Evolutionary conservation across 2,797 vertebrate genomes (phyloP), one percentile per base, ranked within the genome.

Genomic region (Acipenser ruthenus): DNA sequence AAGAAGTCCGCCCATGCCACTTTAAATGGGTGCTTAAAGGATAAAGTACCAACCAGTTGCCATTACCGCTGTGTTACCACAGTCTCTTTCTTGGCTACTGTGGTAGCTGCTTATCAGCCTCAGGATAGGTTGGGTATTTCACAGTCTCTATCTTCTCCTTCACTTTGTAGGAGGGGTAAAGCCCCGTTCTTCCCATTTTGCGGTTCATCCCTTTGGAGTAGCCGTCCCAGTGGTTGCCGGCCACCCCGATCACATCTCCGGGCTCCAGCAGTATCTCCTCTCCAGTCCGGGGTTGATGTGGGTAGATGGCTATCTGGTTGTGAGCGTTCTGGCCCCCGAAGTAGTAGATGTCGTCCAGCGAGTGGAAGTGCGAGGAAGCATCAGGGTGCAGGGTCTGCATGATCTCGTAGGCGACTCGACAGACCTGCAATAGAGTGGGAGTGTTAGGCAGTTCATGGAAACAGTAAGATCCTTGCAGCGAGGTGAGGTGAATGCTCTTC

Each of bases 321-420:
- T 99, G 96, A 64, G 95, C 96, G 68, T 99, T 99, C 68, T 99
- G 96, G 65, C 96, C 96, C 23, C 96, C 96, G 68, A 99, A 99
- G 85, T 98, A 98, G 88, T 98, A 98, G 83, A 99, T 97, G 80
- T 98, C 96, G 68, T 99, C 96, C 83, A 99, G 87, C 69, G 96
- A 98, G 77, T 94, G 94, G 83, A 98, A 99, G 84, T 89, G 94
- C 0, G 93, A 91, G 9, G 96, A 98, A 70, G 96, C 96, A 71
- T 99, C 96, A 1, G 96, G 94, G 74, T 98, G 96, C 65, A 97
- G 87, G 0, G 92, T 98, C 85, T 99, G 96, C 96, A 99, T 99
- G 69, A 99, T 96, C 86, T 99, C 96, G 64, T 99, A 99, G 69
- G 96, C 96, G 74, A 99, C 96, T 56, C 96, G 93, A 78, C 96